Conservation (phyloP, 2,888 invertebrate species). For the Onchidella celtica region DNA sequence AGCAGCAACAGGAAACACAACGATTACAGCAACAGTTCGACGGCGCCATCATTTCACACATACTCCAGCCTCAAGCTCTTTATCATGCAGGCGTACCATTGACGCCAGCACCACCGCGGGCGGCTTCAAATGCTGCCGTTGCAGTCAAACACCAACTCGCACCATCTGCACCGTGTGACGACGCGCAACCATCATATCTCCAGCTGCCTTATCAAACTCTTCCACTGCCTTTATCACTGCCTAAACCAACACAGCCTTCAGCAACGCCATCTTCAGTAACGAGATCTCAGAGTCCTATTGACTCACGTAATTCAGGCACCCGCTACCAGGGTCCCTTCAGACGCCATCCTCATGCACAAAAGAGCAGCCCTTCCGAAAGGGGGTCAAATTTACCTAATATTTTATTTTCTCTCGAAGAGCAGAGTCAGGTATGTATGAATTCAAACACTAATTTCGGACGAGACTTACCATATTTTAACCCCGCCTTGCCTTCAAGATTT, state of each 20-base stretch:
- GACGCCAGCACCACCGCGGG: neutral
- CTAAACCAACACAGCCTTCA: neutral
- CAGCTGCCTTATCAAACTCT: neutral
- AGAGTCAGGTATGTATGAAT: no score
- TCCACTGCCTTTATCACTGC: neutral
- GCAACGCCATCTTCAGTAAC: neutral
- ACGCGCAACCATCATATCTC: neutral
- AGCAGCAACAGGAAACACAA: neutral
- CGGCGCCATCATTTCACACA: neutral
- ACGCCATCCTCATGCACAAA: no score
- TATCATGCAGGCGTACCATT: neutral
- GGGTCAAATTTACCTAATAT: no score
- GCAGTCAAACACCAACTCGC: neutral
- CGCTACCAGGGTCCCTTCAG: no score
- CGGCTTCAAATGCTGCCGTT: no score
- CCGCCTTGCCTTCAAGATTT: no score
- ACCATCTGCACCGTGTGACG: neutral
- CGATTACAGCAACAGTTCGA: neutral
- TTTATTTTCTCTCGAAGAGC: no score
- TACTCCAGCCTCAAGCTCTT: neutral
- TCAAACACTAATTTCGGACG: no score
- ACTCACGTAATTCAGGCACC: neutral
- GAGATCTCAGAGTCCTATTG: neutral
- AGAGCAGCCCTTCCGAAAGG: no score
- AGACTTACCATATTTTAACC: no score